Conservation (phyloP, 2,797 vertebrate genomes). For the Cuniculus paca region DNA sequence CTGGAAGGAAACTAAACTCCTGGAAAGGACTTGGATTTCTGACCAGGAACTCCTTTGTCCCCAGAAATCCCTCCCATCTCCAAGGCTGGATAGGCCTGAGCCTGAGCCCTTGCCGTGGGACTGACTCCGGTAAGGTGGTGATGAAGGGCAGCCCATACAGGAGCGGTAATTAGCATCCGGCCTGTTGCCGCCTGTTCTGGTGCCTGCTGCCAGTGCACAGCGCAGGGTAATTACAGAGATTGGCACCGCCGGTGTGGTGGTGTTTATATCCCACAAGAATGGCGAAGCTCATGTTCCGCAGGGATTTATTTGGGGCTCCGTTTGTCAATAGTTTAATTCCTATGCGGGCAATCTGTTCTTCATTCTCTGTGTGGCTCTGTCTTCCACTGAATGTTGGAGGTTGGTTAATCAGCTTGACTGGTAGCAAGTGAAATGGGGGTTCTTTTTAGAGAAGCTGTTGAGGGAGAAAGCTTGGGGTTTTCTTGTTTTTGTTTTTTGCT, state of each 20-base stretch:
- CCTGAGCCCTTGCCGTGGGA: constrained; percentile 54
- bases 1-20: background rate
- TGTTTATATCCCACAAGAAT: constrained; percentile 66
- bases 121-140: constrained; percentile 75
- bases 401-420: background rate
- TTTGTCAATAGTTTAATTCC: constrained; percentile 59
- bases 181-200: constrained; percentile 79
- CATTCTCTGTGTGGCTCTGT: background rate
- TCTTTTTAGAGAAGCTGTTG: background rate
- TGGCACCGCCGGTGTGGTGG: constrained; percentile 37
- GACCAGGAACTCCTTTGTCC: background rate
- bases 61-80: constrained; percentile 31
- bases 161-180: constrained; percentile 76
- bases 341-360: background rate
- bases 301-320: constrained; percentile 41
- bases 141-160: constrained; percentile 58
- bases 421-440: background rate
- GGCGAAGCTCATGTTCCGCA: constrained; percentile 1
- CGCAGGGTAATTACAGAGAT: constrained; percentile 62
- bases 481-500: background rate
- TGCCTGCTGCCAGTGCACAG: constrained; percentile 72
- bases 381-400: background rate
- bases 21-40: background rate
- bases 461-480: background rate
- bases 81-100: constrained; percentile 38